Conservation (phyloP, 2,797 vertebrate genomes). For the Zonotrichia albicollis region DNA sequence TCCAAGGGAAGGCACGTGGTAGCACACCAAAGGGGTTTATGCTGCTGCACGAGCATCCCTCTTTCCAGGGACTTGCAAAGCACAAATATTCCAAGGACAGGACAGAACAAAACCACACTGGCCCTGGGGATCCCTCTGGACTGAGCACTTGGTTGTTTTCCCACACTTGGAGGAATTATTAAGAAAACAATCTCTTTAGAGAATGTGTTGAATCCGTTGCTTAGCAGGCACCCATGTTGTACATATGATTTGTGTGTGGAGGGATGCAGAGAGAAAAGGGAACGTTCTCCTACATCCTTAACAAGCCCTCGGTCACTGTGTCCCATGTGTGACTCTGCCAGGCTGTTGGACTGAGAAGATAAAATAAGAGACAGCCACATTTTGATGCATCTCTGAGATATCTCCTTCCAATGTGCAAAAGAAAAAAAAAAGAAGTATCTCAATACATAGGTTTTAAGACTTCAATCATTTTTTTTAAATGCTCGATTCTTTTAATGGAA, state of each 20-base stretch:
- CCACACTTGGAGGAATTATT: background rate
- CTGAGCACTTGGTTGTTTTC: background rate
- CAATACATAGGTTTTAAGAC: background rate
- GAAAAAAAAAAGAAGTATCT: background rate
- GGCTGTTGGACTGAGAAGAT: background rate
- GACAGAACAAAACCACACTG: background rate
- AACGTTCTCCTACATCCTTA: fast-evolving
- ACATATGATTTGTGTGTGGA: fast-evolving
- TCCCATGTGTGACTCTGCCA: fast-evolving
- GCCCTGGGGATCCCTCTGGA: background rate
- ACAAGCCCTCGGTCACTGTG: fast-evolving
- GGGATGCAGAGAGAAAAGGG: background rate
- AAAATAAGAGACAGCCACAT: background rate
- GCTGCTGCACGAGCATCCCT: background rate
- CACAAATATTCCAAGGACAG: background rate
- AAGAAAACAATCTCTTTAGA: background rate
- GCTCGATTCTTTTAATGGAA: background rate
- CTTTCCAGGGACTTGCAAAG: background rate
- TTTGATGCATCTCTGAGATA: background rate
- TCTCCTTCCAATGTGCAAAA: background rate
- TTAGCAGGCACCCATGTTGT: background rate
- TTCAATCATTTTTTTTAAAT: background rate
- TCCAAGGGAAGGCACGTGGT: background rate
- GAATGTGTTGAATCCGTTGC: background rate
- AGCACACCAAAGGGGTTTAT: background rate